phyloP scores from a whole-genome alignment of 1,140 invertebrate species.

The Diorhabda elongata region DNA sequence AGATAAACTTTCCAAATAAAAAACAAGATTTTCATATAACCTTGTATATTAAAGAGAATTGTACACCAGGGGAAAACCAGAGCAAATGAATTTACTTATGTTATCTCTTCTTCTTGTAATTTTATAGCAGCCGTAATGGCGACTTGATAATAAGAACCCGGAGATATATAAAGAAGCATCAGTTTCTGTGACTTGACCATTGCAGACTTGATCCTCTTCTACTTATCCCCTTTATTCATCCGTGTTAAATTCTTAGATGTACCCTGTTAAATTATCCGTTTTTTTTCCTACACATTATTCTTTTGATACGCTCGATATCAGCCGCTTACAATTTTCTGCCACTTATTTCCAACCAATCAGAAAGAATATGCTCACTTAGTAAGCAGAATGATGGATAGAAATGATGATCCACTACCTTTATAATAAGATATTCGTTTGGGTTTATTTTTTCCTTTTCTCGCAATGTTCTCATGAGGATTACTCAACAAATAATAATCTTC shows the following conservation, averaged over 20 bases:
- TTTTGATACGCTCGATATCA: slow-evolving; percentile 13
- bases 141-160: too few species aligned
- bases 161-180: too few species aligned
- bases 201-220: slow-evolving; percentile 28
- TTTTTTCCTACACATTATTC: slow-evolving; percentile 26
- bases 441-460: too few species aligned
- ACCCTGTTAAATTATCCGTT: slow-evolving; percentile 26
- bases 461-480: too few species aligned
- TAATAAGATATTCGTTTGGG: neutral
- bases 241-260: slow-evolving; percentile 27
- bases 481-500: too few species aligned
- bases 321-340: slow-evolving; percentile 13
- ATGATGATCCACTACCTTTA: neutral
- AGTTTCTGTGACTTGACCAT: slow-evolving; percentile 19
- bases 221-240: slow-evolving; percentile 34
- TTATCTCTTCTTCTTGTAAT: too few species aligned
- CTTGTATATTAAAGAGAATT: too few species aligned
- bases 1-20: too few species aligned
- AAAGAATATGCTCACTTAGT: neutral
- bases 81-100: too few species aligned
- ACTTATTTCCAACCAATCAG: slow-evolving; percentile 20
- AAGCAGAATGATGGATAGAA: neutral
- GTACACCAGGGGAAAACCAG: too few species aligned
- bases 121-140: too few species aligned
- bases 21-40: too few species aligned